Base-by-base conservation (phyloP, 1,140 invertebrate genomes). In the Drosophila obscura region DNA sequence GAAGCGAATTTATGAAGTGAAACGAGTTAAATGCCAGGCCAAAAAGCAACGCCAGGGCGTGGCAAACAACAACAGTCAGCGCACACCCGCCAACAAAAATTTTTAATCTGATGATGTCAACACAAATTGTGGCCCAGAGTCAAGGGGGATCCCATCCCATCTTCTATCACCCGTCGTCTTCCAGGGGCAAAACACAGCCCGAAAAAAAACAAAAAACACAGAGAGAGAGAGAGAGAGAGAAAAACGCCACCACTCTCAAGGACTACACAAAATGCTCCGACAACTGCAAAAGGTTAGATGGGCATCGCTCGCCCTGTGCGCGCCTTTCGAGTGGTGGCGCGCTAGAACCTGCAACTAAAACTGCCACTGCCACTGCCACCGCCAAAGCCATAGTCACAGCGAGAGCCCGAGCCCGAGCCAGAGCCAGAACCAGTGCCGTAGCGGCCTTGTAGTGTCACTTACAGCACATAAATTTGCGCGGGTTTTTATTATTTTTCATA, bases 81-180 rank as follows among this genome's bases (percentile, higher is more conserved):
- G 31, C 0, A 8, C 8, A 9, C 8, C 8, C 31, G 8, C 28
- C 31, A 31, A 63, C 52, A 61, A 28, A 80, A 82, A 82, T 87
- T 87, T 87, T 87, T 87, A 87, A 87, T 87, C 83, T 87, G 83
- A 88, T 87, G 83, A 87, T 87, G 83, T 88, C 83, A 87, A 87
- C 83, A 88, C 83, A 87, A 87, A 88, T 87, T 87, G 83, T 83
- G 83, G 83, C 65, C 65, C 79, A 68, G 67, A 68, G 73, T 73
- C 28, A 57, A 67, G 50, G 63, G 78, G 58, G 41, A 31, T 31
- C 8, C 31, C 49, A 16, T 13, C 16, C 55, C 22, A 24, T 3
- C 22, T 24, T 24, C 22, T 9, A 31, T 9, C 8, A 31, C 7
- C 31, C 31, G 31, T 31, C 31, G 31, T 9, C 31, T 31, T 31